Conservation (phyloP, 1,140 invertebrate genomes). For the Aphaenogaster ashmeadi region DNA sequence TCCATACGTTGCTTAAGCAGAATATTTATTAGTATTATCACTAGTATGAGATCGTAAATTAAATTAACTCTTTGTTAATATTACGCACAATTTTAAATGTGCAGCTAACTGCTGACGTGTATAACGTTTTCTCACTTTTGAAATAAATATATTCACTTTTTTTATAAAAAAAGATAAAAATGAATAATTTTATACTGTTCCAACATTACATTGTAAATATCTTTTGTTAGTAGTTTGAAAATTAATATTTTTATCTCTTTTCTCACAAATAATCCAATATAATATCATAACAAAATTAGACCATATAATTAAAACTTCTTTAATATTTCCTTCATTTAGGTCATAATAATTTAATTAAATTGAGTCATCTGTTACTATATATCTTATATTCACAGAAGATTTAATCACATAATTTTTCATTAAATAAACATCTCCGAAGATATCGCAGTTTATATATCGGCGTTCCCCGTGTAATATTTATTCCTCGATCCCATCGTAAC, state of each 20-base stretch:
- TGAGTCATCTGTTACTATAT: background rate
- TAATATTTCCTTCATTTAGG: constrained; percentile 3
- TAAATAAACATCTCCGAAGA: background rate
- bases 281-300: background rate
- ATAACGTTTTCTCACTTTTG: background rate
- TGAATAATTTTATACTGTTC: background rate
- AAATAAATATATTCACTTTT: background rate
- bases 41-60: background rate
- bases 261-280: background rate
- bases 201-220: background rate
- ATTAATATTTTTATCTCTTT: background rate
- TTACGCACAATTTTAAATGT: background rate
- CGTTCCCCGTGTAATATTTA: background rate
- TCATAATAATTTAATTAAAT: background rate
- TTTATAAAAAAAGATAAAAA: background rate
- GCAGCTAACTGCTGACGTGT: too few relatives aligned
- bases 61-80: constrained; percentile 51
- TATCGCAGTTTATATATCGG: constrained; percentile 6
- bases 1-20: constrained; percentile 42
- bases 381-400: background rate
- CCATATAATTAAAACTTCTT: background rate
- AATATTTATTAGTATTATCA: constrained; percentile 65
- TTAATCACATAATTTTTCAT: background rate
- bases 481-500: background rate
- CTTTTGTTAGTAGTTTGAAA: background rate